A percentile compares a stretch with the other conserved stretches of the same genome.
Conservation (phyloP, 2,888 invertebrate genomes). For the Celastrina argiolus region DNA sequence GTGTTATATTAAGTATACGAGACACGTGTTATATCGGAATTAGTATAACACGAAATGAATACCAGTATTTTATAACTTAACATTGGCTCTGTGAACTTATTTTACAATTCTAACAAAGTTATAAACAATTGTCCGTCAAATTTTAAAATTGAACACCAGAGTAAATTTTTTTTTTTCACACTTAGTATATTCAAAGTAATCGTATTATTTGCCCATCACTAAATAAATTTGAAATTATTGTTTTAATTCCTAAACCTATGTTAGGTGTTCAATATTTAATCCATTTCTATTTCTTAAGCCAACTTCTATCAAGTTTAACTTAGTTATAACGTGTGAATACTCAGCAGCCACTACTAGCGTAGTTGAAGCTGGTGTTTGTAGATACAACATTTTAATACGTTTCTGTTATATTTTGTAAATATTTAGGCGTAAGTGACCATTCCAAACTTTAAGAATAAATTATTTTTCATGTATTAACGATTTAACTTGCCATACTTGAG, state of each 20-base stretch:
- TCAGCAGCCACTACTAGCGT: background rate
- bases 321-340: background rate
- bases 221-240: background rate
- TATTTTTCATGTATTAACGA: slow-evolving; percentile 68
- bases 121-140: background rate
- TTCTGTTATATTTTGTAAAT: slow-evolving; percentile 72
- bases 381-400: slow-evolving; percentile 47
- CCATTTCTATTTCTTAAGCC: background rate
- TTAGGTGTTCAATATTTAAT: background rate
- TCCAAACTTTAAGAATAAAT: slow-evolving; percentile 71
- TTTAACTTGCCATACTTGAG: slow-evolving; percentile 71
- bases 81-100: background rate
- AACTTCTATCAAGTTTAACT: background rate
- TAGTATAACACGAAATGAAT: background rate
- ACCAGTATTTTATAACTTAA: background rate
- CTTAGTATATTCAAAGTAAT: background rate
- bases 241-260: background rate
- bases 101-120: background rate
- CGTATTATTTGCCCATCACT: background rate
- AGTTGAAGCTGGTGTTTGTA: slow-evolving; percentile 26
- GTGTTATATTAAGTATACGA: slow-evolving; percentile 12
- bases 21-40: background rate
- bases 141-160: background rate
- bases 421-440: slow-evolving; percentile 59
- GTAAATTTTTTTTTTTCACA: background rate